Evolutionary conservation across 30 jellyfish, hydroid and myxozoan species (phyloP), one percentile per base, ranked within the genome.

Genomic region (Hydra vulgaris): DNA sequence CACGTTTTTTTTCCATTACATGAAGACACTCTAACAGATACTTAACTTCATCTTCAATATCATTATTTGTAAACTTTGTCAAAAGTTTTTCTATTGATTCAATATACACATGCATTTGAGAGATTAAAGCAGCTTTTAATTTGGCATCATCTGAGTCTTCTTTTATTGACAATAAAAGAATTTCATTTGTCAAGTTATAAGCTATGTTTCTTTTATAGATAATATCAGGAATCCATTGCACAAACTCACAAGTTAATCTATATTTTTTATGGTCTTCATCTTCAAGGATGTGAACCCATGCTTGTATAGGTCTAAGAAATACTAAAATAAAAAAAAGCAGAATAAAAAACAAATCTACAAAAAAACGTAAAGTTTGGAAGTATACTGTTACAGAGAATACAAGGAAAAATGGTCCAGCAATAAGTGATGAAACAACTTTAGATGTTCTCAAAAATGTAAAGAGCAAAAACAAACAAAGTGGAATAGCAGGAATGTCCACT

Each of bases 241-340:
- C 72, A 53, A 79, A 79, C 21, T 90, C 82, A 70, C 90, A 67
- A 24, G 87, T 70, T 26, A 85, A 66, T 7, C 96, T 82, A 81
- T 90, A 82, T 67, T 86, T 90, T 88, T 72, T 86, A 54, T 90
- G 97, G n/a, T 90, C 97, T 66, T 90, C 97, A 69, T 90, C 97
- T 76, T 90, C 97, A 15, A 90, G 88, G 7, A 90, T 61, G 54
- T 87, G 79, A 0, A 90, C 69, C 97, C 97, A 90, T 0, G 96
- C 61, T 17, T 78, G 80, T 52, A 85, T 21, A 21, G 97, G 97
- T 18, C 97, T 94, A 40, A 90, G 69, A 26, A 90, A 23, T 88
- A 86, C 72, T 17, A 90, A 83, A 18, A 86, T 21, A 25, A 90
- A 56, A 72, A 90, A 90, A 20, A 90, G 76, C 21, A 86, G 25